Base-by-base conservation (phyloP, 2,888 invertebrate genomes). In the Allacma fusca region DNA sequence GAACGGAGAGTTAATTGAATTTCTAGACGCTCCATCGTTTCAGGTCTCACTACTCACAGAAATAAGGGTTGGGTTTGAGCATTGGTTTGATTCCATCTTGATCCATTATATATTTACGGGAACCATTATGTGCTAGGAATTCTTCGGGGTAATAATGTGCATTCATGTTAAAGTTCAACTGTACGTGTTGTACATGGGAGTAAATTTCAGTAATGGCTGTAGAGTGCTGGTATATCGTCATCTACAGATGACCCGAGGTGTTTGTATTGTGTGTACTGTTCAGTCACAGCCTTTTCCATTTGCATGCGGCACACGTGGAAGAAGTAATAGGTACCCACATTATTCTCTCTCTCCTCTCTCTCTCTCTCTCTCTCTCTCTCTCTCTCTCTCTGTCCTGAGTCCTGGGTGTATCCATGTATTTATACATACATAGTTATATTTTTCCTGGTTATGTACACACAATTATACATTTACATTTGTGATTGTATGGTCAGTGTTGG, bases 1-100 rank as follows among this genome's bases (percentile, higher is more conserved):
- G 80, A 78, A 67, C 71, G 1, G 65, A 67, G 76, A 81, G 80
- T 79, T 81, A 81, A 81, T 81, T 81, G 81, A 81, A 80, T 81
- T 80, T 78, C 78, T 77, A 65, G 77, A 62, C 79, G 78, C 70
- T 65, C 28, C 43, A 74, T 74, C 62, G 40, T 70, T 44, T 70
- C 50, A 34, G 24, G 24, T 70, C 44, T 50, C 28, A 40, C n/a
- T n/a, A n/a, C 16, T 43, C 13, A 19, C n/a, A 28, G 23, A 28
- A 19, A 70, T 50, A 40, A 34, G 57, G 73, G 73, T 57, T 73
- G 73, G 73, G 73, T 73, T 62, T 16, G 21, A 43, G 23, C 26
- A 50, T 50, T 50, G n/a, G 4, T 62, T 62, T 62, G 12, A 26
- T 62, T 62, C 26, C 24, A 23, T 62, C 26, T 23, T 23, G 26